A percentile compares a stretch with the other conserved stretches of the same genome.
phyloP scores from a whole-genome alignment of 2,888 invertebrate genomes.

The Gibbula magus region DNA sequence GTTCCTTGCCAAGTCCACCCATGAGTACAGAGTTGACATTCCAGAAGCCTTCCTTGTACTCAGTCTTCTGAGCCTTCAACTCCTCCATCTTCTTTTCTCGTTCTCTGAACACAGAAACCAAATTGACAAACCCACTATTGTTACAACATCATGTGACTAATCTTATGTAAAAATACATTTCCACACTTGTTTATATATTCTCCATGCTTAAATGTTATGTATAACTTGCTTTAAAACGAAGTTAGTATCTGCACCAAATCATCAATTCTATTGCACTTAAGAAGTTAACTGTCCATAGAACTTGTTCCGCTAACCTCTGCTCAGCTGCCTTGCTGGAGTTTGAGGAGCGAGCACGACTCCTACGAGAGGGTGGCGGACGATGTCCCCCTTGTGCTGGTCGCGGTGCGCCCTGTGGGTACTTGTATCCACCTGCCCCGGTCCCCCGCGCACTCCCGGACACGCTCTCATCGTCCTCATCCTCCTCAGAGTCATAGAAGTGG shows the following conservation, averaged over 20 bases:
- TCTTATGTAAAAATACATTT: too few relatives aligned
- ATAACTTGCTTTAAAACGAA: too few relatives aligned
- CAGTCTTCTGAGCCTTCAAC: slow-evolving; percentile 65
- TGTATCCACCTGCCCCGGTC: not conserved
- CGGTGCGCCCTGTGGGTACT: not conserved
- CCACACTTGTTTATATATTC: too few relatives aligned
- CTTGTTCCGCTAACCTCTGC: not conserved
- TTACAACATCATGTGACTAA: too few relatives aligned
- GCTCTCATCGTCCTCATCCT: slow-evolving; percentile 63
- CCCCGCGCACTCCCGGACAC: not conserved
- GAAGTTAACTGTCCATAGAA: not conserved
- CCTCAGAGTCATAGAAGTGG: slow-evolving; percentile 73
- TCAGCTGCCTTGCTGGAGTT: not conserved
- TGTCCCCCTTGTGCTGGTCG: not conserved
- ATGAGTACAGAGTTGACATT: slow-evolving; percentile 72
- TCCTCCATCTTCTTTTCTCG: slow-evolving; percentile 65
- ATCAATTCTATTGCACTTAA: not conserved
- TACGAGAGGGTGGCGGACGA: not conserved
- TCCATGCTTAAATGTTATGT: too few relatives aligned
- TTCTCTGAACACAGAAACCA: slow-evolving; percentile 47
- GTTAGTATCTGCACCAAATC: too few relatives aligned
- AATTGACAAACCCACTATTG: too few relatives aligned
- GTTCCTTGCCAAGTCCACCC: slow-evolving; percentile 73
- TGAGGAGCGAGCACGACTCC: not conserved
- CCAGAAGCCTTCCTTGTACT: slow-evolving; percentile 73